Base-by-base conservation (phyloP, 2,113 vertebrate genomes). In the Chamaea fasciata region DNA sequence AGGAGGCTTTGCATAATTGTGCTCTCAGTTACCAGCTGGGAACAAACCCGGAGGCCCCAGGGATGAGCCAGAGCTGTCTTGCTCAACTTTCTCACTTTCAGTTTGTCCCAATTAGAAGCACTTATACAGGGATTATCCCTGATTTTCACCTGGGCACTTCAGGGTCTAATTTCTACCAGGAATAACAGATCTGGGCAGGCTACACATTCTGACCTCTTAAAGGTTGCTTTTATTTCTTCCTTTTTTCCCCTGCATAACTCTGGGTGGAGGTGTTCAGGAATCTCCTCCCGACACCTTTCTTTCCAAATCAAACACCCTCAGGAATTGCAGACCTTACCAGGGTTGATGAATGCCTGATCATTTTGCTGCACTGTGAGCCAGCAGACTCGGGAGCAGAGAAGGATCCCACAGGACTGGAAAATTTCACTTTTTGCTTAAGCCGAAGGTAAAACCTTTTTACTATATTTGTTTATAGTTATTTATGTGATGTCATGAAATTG, bases 61-160 rank as follows among this genome's bases (percentile, higher is more conserved):
- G 53, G 62, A 27, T 28, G 53, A 79, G 69, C 70, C 2, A 7
- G 59, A 35, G 33, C 41, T 89, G 56, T 59, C 79, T 62, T 3
- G 4, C 53, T 73, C 79, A 83, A 59, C 86, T 93, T 95, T 82
- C 92, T 95, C 77, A 53, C 81, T 89, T 87, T 76, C 64, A 68
- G 15, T 78, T 94, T 84, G 94, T 92, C 80, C 90, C 59, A 94
- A 92, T 97, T 95, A 96, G 89, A 95, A 84, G 83, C 90, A 95
- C 57, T 59, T 91, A 93, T 6, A 39, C 3, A 11, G 47, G 91
- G 93, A 95, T 97, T 96, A 96, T 82, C 87, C 73, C 90, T 69
- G 87, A 92, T 97, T 97, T 96, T 94, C 96, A 95, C 92, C 73
- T 6, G 28, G 15, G 59, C 47, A 37, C 28, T 86, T 53, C 16